Percentiles rank a stretch among this genome's conserved stretches.
Conservation (phyloP, 2,113 vertebrate genomes). For the Dipodomys merriami region DNA sequence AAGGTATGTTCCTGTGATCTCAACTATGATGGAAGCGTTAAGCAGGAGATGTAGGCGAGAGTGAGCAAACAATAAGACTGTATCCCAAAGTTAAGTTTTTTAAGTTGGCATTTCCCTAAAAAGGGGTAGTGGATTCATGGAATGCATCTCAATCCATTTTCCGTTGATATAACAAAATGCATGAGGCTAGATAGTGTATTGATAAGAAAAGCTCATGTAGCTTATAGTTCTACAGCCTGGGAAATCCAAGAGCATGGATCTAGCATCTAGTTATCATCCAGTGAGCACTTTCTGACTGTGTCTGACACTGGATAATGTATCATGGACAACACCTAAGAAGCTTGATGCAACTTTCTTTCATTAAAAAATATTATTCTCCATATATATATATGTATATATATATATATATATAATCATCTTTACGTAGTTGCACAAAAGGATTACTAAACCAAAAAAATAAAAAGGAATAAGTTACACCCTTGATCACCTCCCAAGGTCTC, state of each 20-base stretch:
- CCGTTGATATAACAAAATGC: neutral
- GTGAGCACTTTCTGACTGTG: neutral
- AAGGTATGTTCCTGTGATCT: too few species aligned
- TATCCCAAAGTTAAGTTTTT: too few species aligned
- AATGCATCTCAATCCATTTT: neutral
- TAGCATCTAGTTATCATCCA: neutral
- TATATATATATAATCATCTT: too few species aligned
- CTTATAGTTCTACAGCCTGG: neutral
- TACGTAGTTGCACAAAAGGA: too few species aligned
- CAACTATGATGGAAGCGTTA: too few species aligned
- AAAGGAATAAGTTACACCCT: too few species aligned
- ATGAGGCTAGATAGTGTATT: neutral
- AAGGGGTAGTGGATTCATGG: neutral
- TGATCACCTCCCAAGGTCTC: neutral
- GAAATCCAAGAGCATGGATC: neutral
- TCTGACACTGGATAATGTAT: neutral
- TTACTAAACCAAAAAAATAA: too few species aligned
- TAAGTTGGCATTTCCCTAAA: too few species aligned
- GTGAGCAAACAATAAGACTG: too few species aligned
- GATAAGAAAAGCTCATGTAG: neutral
- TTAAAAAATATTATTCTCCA: neutral
- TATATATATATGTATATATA: too few species aligned
- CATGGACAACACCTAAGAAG: neutral
- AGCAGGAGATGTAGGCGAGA: too few species aligned
- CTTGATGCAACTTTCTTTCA: neutral